These are phyloP conservation scores for Piaya cayana DNA, from an alignment of 2,113 vertebrate genomes.

Conservation along the genomic window DNA sequence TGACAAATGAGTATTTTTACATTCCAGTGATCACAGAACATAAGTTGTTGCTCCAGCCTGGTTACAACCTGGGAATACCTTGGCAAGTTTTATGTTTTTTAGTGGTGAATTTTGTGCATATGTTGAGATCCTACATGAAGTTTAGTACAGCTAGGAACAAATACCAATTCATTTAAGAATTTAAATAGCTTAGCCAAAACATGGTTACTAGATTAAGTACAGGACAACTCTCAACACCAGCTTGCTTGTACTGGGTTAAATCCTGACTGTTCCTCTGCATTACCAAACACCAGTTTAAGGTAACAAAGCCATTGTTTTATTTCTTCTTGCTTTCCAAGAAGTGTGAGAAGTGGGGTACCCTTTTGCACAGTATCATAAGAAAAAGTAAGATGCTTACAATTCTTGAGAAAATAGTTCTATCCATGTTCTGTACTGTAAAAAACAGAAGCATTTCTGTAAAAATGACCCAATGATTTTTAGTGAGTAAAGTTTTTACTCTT, in stretches of 20 bases:
- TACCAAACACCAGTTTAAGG: background rate
- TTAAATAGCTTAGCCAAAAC: background rate
- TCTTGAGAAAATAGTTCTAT: background rate
- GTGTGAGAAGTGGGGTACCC: background rate
- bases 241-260: background rate
- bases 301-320: background rate
- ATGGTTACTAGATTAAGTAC: background rate
- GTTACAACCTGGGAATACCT: background rate
- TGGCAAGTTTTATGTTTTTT: rapidly evolving
- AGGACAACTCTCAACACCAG: no score
- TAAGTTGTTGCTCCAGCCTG: background rate
- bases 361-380: background rate
- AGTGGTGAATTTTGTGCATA: background rate
- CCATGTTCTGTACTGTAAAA: background rate
- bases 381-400: background rate
- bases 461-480: conserved; percentile 12
- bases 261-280: background rate
- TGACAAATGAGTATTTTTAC: background rate
- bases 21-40: background rate
- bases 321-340: background rate
- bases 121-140: background rate
- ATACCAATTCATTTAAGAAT: background rate
- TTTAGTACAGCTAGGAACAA: background rate
- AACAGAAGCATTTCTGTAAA: conserved; percentile 21
- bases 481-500: conserved; percentile 17